Base-by-base conservation (phyloP, 2,113 vertebrate genomes). In the Trinectes maculatus region DNA sequence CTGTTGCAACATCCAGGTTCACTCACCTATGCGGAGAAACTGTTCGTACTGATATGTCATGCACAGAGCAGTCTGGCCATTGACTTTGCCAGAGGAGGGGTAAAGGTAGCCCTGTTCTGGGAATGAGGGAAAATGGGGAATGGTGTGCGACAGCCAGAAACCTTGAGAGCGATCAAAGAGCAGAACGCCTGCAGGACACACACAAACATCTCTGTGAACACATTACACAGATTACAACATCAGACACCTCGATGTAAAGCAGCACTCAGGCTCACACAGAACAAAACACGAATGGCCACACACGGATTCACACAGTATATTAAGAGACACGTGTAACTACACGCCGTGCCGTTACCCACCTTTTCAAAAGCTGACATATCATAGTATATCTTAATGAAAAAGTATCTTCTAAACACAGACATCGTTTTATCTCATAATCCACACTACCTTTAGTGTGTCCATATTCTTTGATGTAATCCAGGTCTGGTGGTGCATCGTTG, bases 371-470 rank as follows among this genome's bases (percentile, higher is more conserved):
- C n/a, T n/a, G n/a, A n/a, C n/a, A n/a, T n/a, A n/a, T n/a, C n/a
- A n/a, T n/a, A n/a, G n/a, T n/a, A n/a, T n/a, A n/a, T n/a, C n/a
- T n/a, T n/a, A n/a, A n/a, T n/a, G n/a, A n/a, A n/a, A n/a, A n/a
- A n/a, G n/a, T n/a, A n/a, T n/a, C n/a, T n/a, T n/a, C n/a, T n/a
- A n/a, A 52, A 8, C 3, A 48, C 24, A 16, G 3, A 16, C 5
- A 24, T 5, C 0, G 6, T 24, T 47, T 18, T 21, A 2, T 22
- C 18, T 51, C 7, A 51, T 22, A 8, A 16, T 22, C 1, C 1
- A 13, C 40, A 18, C 6, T 88, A 99, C 97, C 96, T 96, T 99
- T 99, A 37, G 94, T 91, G 71, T 98, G 96, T 82, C 95, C 97
- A 39, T 83, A 85, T 62, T 91, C 86, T 4, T 36, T 58, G 7